phyloP scores from a whole-genome alignment of 2,888 invertebrate genomes.

The Acheta domesticus region DNA sequence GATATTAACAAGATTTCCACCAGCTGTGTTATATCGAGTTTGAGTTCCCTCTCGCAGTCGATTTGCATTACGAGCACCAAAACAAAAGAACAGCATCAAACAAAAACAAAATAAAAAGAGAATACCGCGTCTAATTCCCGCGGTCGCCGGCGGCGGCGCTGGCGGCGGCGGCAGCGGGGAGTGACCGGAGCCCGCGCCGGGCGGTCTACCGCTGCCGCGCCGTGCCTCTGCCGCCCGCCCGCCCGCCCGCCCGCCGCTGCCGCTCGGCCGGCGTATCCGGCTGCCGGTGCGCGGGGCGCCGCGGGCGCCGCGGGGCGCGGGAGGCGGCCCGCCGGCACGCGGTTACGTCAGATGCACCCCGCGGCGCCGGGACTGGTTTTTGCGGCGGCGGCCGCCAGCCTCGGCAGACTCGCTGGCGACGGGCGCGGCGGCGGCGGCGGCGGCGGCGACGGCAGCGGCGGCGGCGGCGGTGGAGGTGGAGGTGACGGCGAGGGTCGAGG shows the following conservation, averaged over 20 bases:
- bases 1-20: background rate
- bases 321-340: background rate
- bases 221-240: background rate
- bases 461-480: background rate
- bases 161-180: conserved; percentile 19
- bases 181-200: conserved; percentile 20
- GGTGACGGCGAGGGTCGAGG: too few species aligned
- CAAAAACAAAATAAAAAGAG: too few species aligned
- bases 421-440: background rate
- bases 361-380: conserved; percentile 4
- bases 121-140: background rate
- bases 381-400: background rate
- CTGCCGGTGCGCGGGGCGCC: background rate
- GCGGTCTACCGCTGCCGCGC: background rate
- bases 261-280: background rate
- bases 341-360: background rate
- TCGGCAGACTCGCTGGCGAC: background rate
- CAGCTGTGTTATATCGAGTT: background rate
- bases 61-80: background rate
- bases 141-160: conserved; percentile 22
- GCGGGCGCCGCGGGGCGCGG: background rate
- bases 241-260: background rate
- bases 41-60: background rate
- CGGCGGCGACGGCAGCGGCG: background rate
- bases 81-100: background rate